Percentiles rank a stretch among this genome's conserved stretches.
These are phyloP conservation scores for Barypeithes pellucidus DNA, from an alignment of 2,888 invertebrate genomes.

Conservation along the genomic window DNA sequence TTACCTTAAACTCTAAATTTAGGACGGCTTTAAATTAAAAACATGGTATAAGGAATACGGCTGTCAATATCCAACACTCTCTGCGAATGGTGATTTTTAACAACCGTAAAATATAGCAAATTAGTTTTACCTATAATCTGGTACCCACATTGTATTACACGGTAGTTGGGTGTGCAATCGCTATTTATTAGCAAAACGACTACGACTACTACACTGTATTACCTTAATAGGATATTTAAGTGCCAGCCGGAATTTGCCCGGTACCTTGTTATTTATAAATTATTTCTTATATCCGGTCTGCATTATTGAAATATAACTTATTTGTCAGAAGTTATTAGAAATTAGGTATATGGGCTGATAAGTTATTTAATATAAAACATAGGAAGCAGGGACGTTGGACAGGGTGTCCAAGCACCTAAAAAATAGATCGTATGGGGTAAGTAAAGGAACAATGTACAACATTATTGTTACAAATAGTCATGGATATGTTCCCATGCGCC, in stretches of 20 bases:
- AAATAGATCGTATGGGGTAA: too few species aligned
- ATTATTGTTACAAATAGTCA: too few species aligned
- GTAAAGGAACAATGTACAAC: too few species aligned
- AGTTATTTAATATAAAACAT: background rate
- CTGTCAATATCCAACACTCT: too few species aligned
- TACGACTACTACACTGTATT: background rate
- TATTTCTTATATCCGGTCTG: slow-evolving; percentile 9
- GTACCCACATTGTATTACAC: slow-evolving; percentile 48
- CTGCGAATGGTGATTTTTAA: background rate
- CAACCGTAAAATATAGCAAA: background rate
- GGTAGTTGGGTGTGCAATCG: slow-evolving; percentile 36
- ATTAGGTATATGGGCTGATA: slow-evolving; percentile 3
- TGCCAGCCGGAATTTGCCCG: slow-evolving; percentile 25
- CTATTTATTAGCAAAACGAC: slow-evolving; percentile 18
- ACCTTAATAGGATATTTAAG: slow-evolving; percentile 15
- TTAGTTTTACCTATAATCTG: slow-evolving; percentile 35
- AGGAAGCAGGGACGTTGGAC: background rate
- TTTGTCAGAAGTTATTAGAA: slow-evolving; percentile 1
- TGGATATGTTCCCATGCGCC: too few species aligned
- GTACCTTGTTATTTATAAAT: slow-evolving; percentile 16
- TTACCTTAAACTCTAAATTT: too few species aligned
- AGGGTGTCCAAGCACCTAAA: too few species aligned
- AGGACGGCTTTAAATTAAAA: too few species aligned
- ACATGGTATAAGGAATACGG: too few species aligned
- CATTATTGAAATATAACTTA: slow-evolving; percentile 6